Base-by-base conservation (phyloP, 2,113 vertebrate species). In the Salvator merianae region DNA sequence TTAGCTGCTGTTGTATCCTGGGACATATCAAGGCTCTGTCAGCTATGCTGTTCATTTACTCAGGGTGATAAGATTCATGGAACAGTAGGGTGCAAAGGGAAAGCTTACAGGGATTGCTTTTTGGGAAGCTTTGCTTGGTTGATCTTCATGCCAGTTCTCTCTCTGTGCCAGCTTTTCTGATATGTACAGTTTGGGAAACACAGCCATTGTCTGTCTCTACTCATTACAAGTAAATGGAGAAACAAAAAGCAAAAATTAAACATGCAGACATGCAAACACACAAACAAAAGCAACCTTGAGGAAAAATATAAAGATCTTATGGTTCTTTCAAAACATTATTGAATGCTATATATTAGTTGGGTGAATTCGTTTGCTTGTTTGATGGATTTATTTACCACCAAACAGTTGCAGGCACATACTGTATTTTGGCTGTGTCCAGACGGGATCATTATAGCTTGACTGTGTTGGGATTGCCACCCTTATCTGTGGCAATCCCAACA, bases 161-260 rank as follows among this genome's bases (percentile, higher is more conserved):
- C 1, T 72, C 68, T 55, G 34, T 32, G 55, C 28, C 0, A 28
- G n/a, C 84, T 70, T 71, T 85, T 72, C 72, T 0, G 0, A 16
- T 0, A 0, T 66, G n/a, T 18, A 28, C 68, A 86, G 82, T 62
- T 75, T 3, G 34, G 22, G 2, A 73, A 86, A 7, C 81, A 87
- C 81, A 55, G 53, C 85, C 0, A 0, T 0, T 68, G 8, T 0
- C 10, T 84, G 70, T 84, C 34, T 70, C 26, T 0, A 0, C 22
- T 32, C 24, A 94, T 93, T 94, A 94, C 94, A 94, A 76, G 78
- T 85, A 77, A 32, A 66, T 13, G 1, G 26, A 13, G 32, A 80
- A 38, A 43, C 36, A 62, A 73, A 20, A 80, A 38, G 32, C 36
- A 40, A 73, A 59, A 59, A 59, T 59, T 13, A 59, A 59, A 59